Evolutionary conservation across 2,888 invertebrate species (phyloP), one percentile per base, ranked within the genome.

Genomic region (Cheiracanthium punctorium): DNA sequence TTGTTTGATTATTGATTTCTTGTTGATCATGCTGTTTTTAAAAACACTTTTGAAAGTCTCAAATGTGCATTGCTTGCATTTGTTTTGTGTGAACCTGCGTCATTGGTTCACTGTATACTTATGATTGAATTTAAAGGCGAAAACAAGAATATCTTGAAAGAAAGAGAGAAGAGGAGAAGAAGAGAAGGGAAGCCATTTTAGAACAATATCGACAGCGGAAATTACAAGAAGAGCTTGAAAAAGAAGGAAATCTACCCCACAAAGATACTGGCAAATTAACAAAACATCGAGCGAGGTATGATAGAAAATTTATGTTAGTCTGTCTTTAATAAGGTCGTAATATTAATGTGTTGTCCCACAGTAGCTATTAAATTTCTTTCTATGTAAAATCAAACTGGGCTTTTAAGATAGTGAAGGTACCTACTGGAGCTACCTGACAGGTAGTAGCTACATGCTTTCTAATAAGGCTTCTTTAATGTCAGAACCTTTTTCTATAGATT

Each of bases 191-290:
- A 89, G 94, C 94, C 89, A 98, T 98, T 91, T 94, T 98, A 90
- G 97, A 97, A 91, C 96, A 97, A 92, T 96, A 98, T 93, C 96
- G 97, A 92, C 93, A 97, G 90, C 97, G 98, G 91, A 98, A 98
- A 92, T 96, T 96, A 80, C 95, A 96, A 88, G 97, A 97, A 91
- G 97, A 97, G 92, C 96, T 97, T n/a, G 92, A 92, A 32, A 88
- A 88, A 75, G 91, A 91, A 86, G 91, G 92, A 14, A 65, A 32
- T 69, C 41, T 70, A 29, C 73, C 73, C 28, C 75, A 80, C n/a
- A 86, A 75, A 80, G 80, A 86, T 30, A 32, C 76, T 52, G 80
- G 75, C 20, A 86, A 65, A 28, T 5, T 29, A 8, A 12, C 43
- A 14, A 86, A 74, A 33, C 64, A 74, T 20, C 73, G 80, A 75